phyloP scores from a whole-genome alignment of 1,140 invertebrate species.

The Drosophila arawakana region DNA sequence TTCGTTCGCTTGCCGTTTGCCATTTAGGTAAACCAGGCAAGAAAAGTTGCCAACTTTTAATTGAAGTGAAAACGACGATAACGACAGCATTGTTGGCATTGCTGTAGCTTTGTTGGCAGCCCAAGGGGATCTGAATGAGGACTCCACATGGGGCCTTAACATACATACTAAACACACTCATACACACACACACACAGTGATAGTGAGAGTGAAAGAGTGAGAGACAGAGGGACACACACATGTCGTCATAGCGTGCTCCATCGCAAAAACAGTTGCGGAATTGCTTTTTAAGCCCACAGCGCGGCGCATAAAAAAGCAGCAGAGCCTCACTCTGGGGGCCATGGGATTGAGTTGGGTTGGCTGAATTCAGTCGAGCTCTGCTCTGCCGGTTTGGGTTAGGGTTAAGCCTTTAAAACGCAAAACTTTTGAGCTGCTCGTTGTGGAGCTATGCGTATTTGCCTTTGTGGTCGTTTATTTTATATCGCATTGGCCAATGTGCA shows the following conservation, averaged over 20 bases:
- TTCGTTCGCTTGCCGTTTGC: not conserved
- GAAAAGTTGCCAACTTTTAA: slow-evolving; percentile 84
- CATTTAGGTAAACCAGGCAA: slow-evolving; percentile 76
- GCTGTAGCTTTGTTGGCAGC: slow-evolving; percentile 66
- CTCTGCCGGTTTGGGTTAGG: slow-evolving; percentile 32
- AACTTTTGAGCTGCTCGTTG: slow-evolving; percentile 79
- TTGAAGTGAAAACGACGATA: slow-evolving; percentile 84
- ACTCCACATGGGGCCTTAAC: slow-evolving; percentile 42
- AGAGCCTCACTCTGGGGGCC: slow-evolving; percentile 61
- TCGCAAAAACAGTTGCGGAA: slow-evolving; percentile 80
- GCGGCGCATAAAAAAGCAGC: slow-evolving; percentile 71
- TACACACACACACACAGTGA: not conserved
- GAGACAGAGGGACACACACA: slow-evolving; percentile 20
- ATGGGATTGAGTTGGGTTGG: slow-evolving; percentile 50
- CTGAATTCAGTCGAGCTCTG: slow-evolving; percentile 8
- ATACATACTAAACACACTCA: slow-evolving; percentile 27
- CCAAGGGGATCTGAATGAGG: slow-evolving; percentile 63
- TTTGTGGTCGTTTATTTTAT: slow-evolving; percentile 59
- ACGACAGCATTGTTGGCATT: slow-evolving; percentile 80
- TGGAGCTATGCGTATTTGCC: slow-evolving; percentile 72
- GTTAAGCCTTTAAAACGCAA: slow-evolving; percentile 79
- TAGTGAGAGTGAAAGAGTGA: not conserved
- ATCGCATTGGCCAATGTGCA: slow-evolving; percentile 43
- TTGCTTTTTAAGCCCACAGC: slow-evolving; percentile 81
- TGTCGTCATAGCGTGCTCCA: slow-evolving; percentile 48